Base-by-base conservation (phyloP, 2,113 vertebrate species). In the Otolemur garnettii region DNA sequence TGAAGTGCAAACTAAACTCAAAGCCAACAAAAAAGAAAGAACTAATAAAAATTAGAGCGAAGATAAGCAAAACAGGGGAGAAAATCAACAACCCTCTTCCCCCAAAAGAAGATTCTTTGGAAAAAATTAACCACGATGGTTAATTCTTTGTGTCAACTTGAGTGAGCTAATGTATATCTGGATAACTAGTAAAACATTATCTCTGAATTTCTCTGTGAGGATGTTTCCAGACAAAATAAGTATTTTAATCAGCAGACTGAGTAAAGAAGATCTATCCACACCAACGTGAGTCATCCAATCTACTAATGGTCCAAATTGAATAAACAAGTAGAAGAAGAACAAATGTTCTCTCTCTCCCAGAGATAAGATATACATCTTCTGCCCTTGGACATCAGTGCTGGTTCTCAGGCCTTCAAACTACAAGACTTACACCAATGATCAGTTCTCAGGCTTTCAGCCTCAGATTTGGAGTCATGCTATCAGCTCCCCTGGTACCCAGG, bases 41-140 rank as follows among this genome's bases (percentile, higher is more conserved):
- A 94, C 77, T 68, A 78, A 84, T 88, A 53, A 45, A 53, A 28
- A 79, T 71, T 55, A 95, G 13, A 71, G 42, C 17, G 82, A 19
- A 88, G 28, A 83, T 59, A 95, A 64, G 75, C 9, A 95, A 83
- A 88, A 89, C 14, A 68, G 38, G 75, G 22, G 15, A 81, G 66
- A 79, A 62, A 55, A 93, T 19, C 2, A 85, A 62, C 45, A 50
- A 50, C 45, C 45, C 45, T 9, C 8, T 50, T 2, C 45, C 45
- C 45, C 45, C 14, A 74, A 87, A 71, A 50, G 17, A 77, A 69
- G 33, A 7, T 42, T 77, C 60, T 74, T 84, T 33, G 57, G 59
- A 10, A 17, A 42, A 91, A 86, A 55, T 53, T 9, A 53, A 57
- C 77, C n/a, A 53, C 57, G 19, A 57, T 57, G 45, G 19, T n/a